Conservation (phyloP, 2,888 invertebrate genomes). For the Agonopterix alstromeriana region DNA sequence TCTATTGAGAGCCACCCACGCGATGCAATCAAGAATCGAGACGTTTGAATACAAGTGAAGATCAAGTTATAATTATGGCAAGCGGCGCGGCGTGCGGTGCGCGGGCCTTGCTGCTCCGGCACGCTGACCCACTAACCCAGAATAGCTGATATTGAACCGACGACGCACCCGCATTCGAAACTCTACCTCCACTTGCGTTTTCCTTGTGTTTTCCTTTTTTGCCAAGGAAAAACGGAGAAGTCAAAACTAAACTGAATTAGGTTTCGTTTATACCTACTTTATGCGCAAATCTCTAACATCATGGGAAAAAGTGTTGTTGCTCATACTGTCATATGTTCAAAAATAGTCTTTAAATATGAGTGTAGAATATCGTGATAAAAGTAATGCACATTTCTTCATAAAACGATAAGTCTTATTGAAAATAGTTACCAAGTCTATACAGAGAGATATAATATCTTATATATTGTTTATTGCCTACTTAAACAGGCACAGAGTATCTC, state of each 20-base stretch:
- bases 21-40: not conserved
- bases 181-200: constrained; percentile 66
- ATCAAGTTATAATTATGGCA: constrained; percentile 1
- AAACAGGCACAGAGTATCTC: too few relatives aligned
- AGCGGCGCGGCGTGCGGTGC: constrained; percentile 23
- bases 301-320: not conserved
- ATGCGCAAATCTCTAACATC: not conserved
- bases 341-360: too few relatives aligned
- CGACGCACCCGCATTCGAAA: constrained; percentile 64
- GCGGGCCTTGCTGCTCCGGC: constrained; percentile 43
- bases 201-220: constrained; percentile 36
- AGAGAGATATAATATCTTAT: too few relatives aligned
- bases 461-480: too few relatives aligned
- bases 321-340: too few relatives aligned
- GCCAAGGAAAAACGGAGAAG: not conserved
- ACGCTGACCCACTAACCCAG: constrained; percentile 74
- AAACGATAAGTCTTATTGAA: too few relatives aligned
- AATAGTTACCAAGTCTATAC: too few relatives aligned
- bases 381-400: too few relatives aligned
- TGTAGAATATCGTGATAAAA: too few relatives aligned
- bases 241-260: not conserved
- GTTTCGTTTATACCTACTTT: not conserved
- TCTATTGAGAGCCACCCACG: not conserved
- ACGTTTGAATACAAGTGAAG: constrained; percentile 3
- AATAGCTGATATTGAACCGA: constrained; percentile 73